Conservation (phyloP, 2,888 invertebrate species). For the Calameuta filiformis region DNA sequence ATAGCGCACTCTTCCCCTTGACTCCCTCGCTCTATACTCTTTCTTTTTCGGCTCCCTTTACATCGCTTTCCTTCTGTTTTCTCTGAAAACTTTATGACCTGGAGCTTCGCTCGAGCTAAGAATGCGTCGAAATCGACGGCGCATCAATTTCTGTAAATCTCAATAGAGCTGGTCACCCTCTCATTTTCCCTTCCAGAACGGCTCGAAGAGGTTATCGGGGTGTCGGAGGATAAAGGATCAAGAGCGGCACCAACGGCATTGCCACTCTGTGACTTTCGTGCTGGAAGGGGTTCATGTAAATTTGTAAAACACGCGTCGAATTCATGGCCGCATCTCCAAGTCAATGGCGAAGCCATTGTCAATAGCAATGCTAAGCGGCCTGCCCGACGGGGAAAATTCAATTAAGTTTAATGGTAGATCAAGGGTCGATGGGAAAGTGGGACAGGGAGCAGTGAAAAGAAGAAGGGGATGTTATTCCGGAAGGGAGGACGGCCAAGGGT, state of each 20-base stretch:
- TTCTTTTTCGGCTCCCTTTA: background rate
- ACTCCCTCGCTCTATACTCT: background rate
- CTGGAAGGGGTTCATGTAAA: slow-evolving; percentile 37
- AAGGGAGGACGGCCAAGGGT: background rate
- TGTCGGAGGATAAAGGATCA: background rate
- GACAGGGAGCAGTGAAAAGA: background rate
- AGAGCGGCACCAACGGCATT: background rate
- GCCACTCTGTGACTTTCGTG: background rate
- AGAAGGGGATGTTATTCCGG: background rate
- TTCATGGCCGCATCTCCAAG: slow-evolving; percentile 33
- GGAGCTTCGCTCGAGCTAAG: background rate
- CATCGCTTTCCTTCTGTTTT: background rate
- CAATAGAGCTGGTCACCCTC: slow-evolving; percentile 6
- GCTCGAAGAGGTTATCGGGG: background rate
- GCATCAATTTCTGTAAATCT: slow-evolving; percentile 22
- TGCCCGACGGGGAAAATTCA: slow-evolving; percentile 66
- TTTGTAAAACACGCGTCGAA: slow-evolving; percentile 47
- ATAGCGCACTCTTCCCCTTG: background rate
- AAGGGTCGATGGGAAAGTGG: slow-evolving; percentile 11
- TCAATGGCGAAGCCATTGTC: slow-evolving; percentile 44
- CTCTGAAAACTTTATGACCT: background rate
- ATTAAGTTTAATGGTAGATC: slow-evolving; percentile 70
- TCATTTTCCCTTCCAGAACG: background rate
- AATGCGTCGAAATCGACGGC: slow-evolving; percentile 13
- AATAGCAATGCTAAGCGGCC: slow-evolving; percentile 23